Evolutionary conservation across 2,797 vertebrate genomes (phyloP).

Genomic region (Lithobates sylvaticus): DNA sequence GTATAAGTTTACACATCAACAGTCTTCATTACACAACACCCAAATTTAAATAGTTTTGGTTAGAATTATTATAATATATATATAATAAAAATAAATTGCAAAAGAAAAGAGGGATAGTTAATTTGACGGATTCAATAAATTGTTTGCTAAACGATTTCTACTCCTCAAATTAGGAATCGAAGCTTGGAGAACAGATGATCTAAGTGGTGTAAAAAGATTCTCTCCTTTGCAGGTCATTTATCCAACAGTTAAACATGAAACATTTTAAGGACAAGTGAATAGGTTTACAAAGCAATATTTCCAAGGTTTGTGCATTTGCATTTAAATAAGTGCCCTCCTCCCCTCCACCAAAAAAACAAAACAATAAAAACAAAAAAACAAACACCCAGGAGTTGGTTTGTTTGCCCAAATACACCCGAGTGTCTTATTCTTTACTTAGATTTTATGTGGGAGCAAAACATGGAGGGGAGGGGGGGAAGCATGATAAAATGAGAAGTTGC

Average conservation of each 20-base stretch:
- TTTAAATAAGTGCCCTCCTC: neutral
- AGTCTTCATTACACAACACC: neutral
- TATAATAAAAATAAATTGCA: constrained; percentile 5
- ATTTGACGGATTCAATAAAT: neutral
- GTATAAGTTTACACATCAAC: neutral
- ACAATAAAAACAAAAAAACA: constrained; percentile 14
- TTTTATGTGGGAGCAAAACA: constrained; percentile 13
- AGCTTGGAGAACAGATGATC: constrained; percentile 12
- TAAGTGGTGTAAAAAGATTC: neutral
- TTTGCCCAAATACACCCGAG: constrained; percentile 31
- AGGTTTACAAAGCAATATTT: constrained; percentile 3
- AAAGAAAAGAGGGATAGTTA: neutral
- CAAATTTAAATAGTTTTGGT: constrained; percentile 7
- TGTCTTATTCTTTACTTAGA: neutral
- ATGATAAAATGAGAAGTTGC: constrained; percentile 14
- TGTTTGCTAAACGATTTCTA: constrained; percentile 20
- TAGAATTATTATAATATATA: neutral
- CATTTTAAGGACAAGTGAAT: neutral
- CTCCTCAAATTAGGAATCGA: neutral
- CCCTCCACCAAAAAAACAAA: neutral
- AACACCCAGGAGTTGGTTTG: neutral
- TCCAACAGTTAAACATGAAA: neutral
- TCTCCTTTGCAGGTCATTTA: neutral
- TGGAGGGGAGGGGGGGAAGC: neutral
- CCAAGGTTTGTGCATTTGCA: neutral